Evolutionary conservation across 2,113 vertebrate genomes (phyloP), one percentile per base, ranked within the genome.

Genomic region (Tenrec ecaudatus): DNA sequence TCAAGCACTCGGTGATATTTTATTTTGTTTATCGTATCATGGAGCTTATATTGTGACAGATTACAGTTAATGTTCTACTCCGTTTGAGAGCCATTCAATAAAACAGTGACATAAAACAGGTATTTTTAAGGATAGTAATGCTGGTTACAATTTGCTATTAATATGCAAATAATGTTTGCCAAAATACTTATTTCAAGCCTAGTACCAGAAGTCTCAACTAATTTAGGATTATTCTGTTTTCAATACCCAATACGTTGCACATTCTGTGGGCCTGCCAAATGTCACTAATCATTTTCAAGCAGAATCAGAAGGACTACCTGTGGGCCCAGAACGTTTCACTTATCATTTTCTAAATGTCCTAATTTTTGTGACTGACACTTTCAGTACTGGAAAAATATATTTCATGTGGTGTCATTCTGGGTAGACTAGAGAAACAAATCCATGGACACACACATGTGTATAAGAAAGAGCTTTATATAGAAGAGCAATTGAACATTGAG

Each of bases 31-130:
- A 71, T 7, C 33, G n/a, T 33, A n/a, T 69, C 31, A 15, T 33
- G 90, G 27, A n/a, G 73, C 91, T 17, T 68, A 58, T 0, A 0
- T 27, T 93, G 89, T 77, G 31, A 66, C 75, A 38, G 92, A 90
- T 89, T 92, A 69, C 17, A 36, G 47, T 53, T 53, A 53, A 53
- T 10, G 11, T 53, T 10, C 47, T 53, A 53, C 47, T 53, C 25
- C 80, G 66, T 25, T 85, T 97, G 88, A 96, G 12, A 53, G 9
- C 47, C 47, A 53, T 53, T 96, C 94, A 43, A 47, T 96, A 90
- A 88, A 57, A 27, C 2, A 57, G 12, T 97, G 95, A 97, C 47
- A 95, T 94, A 92, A 97, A 96, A 43, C 86, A 97, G 95, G 87
- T 95, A 53, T 82, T 71, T 81, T 86, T 87, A 53, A 85, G 94